Conservation (phyloP, 2,888 invertebrate genomes). For the Drosophila austrosaltans region DNA sequence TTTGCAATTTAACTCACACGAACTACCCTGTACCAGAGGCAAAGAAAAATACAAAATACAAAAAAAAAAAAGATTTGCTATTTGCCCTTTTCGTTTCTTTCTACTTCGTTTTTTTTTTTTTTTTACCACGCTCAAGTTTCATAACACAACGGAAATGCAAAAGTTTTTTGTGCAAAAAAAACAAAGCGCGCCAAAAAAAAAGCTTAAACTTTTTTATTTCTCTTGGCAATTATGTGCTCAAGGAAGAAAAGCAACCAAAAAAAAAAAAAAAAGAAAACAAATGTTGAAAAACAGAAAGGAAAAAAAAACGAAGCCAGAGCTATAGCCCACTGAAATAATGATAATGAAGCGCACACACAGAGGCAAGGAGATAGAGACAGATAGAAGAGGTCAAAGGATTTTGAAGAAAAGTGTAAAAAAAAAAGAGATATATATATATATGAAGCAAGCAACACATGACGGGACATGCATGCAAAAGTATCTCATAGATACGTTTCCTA, state of each 20-base stretch:
- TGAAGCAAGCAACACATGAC: slow-evolving; percentile 52
- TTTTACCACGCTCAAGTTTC: slow-evolving; percentile 67
- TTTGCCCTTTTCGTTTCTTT: slow-evolving; percentile 43
- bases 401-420: slow-evolving; percentile 58
- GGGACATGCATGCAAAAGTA: slow-evolving; percentile 72
- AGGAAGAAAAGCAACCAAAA: slow-evolving; percentile 25
- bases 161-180: slow-evolving; percentile 51
- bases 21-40: slow-evolving; percentile 18
- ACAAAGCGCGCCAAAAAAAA: slow-evolving; percentile 35
- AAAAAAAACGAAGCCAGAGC: slow-evolving; percentile 13
- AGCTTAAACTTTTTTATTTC: slow-evolving; percentile 50
- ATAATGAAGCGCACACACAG: slow-evolving; percentile 67
- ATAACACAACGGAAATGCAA: slow-evolving; percentile 74
- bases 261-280: neutral
- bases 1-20: slow-evolving; percentile 66
- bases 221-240: slow-evolving; percentile 72
- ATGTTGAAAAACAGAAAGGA: slow-evolving; percentile 28
- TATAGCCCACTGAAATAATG: slow-evolving; percentile 54
- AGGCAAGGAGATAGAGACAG: neutral
- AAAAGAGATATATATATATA: slow-evolving; percentile 2
- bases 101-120: slow-evolving; percentile 22
- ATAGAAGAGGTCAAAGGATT: slow-evolving; percentile 54
- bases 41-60: neutral
- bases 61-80: slow-evolving; percentile 8
- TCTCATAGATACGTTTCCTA: slow-evolving; percentile 64